These are phyloP conservation scores for Perccottus glenii DNA, from an alignment of 2,113 vertebrate genomes.

Conservation along the genomic window DNA sequence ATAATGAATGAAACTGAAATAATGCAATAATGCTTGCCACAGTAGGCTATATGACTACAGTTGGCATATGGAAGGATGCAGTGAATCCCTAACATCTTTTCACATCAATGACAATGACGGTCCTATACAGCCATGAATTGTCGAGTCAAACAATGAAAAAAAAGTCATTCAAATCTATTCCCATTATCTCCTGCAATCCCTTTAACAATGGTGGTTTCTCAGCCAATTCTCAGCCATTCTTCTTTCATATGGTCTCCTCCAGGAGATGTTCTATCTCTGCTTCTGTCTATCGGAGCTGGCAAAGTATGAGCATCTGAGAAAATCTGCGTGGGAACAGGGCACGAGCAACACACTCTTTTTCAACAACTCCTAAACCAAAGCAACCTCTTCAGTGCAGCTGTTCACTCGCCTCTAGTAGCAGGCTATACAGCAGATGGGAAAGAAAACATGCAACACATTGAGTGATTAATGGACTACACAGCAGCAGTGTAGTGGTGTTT, in stretches of 20 bases:
- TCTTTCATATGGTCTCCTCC: not conserved
- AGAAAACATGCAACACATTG: slow-evolving; percentile 14
- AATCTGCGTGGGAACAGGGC: slow-evolving; percentile 45
- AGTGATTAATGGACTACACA: not conserved
- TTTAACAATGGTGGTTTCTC: slow-evolving; percentile 2
- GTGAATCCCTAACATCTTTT: not conserved
- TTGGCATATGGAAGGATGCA: too few species aligned
- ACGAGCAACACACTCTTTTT: slow-evolving; percentile 13
- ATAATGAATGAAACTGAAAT: too few species aligned
- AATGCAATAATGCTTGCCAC: too few species aligned
- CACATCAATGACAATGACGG: not conserved
- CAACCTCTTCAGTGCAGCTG: slow-evolving; percentile 22
- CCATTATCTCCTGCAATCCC: not conserved
- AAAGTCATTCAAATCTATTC: not conserved
- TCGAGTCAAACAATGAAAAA: not conserved
- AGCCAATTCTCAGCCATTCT: not conserved
- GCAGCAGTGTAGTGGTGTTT: not conserved
- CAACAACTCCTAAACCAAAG: slow-evolving; percentile 6
- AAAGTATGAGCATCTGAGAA: slow-evolving; percentile 16
- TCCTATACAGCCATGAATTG: not conserved
- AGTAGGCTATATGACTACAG: too few species aligned
- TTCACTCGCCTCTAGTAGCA: not conserved
- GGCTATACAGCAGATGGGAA: slow-evolving; percentile 30
- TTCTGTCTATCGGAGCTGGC: slow-evolving; percentile 10
- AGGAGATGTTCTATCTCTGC: slow-evolving; percentile 1